phyloP scores from a whole-genome alignment of 2,797 vertebrate species.

The Chelidonichthys spinosus region DNA sequence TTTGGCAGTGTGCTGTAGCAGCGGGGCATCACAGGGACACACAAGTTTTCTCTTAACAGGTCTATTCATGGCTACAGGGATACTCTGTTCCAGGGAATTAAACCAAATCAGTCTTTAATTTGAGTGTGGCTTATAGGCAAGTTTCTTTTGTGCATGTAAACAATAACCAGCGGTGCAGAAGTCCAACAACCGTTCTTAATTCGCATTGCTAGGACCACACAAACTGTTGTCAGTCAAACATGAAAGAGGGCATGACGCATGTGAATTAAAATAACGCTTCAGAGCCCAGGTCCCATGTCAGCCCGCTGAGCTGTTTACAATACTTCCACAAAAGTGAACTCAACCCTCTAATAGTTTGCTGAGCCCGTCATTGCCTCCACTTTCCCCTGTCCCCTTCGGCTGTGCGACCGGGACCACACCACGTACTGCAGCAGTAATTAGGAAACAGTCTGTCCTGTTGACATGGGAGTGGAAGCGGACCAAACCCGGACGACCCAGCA shows the following conservation, averaged over 20 bases:
- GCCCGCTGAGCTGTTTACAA: conserved; percentile 74
- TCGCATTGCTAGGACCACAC: conserved; percentile 63
- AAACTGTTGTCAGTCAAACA: conserved; percentile 68
- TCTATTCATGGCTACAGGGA: conserved; percentile 19
- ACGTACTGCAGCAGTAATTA: conserved; percentile 72
- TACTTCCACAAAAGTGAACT: conserved; percentile 77
- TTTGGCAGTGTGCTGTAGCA: conserved; percentile 3
- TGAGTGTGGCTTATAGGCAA: neutral
- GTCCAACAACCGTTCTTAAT: conserved; percentile 38
- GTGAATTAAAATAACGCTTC: conserved; percentile 52
- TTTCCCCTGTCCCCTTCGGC: conserved; percentile 76
- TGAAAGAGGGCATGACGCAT: conserved; percentile 60
- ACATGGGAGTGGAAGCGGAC: conserved; percentile 76
- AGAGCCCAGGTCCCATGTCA: conserved; percentile 61
- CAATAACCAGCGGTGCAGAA: conserved; percentile 32
- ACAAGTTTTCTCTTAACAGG: conserved; percentile 12
- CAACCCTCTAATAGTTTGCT: conserved; percentile 77
- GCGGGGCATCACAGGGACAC: conserved; percentile 3
- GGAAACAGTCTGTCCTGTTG: conserved; percentile 76
- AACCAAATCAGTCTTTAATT: conserved; percentile 33
- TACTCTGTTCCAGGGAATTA: conserved; percentile 29
- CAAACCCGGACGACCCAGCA: conserved; percentile 73
- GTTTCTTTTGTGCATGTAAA: conserved; percentile 36
- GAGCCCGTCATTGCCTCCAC: conserved; percentile 77
- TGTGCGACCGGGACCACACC: conserved; percentile 73